Evolutionary conservation across 1,140 invertebrate species (phyloP).

Genomic region (Scaptomyza graminum): DNA sequence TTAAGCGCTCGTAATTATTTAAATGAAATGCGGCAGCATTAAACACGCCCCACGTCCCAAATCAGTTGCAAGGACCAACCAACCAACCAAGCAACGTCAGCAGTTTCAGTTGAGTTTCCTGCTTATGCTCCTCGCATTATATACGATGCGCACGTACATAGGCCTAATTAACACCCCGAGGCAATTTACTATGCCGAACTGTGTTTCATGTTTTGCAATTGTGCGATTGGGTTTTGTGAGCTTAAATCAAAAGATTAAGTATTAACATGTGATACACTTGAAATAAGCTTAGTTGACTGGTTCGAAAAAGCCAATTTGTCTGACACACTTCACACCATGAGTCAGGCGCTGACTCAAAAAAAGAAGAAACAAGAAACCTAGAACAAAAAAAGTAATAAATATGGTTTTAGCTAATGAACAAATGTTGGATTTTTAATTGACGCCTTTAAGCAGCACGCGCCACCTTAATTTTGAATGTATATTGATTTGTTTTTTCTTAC

Average conservation of each 20-base stretch:
- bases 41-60: slow-evolving; percentile 27
- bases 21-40: slow-evolving; percentile 69
- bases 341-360: slow-evolving; percentile 37
- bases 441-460: slow-evolving; percentile 75
- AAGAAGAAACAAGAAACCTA: slow-evolving; percentile 16
- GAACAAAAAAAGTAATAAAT: too few species aligned
- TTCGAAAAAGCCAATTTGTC: slow-evolving; percentile 25
- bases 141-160: slow-evolving; percentile 48
- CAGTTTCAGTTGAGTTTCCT: slow-evolving; percentile 15
- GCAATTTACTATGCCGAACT: slow-evolving; percentile 38
- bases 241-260: slow-evolving; percentile 18
- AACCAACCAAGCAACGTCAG: slow-evolving; percentile 5
- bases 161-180: slow-evolving; percentile 70
- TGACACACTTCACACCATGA: slow-evolving; percentile 73
- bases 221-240: slow-evolving; percentile 5
- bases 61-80: slow-evolving; percentile 40
- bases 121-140: background rate
- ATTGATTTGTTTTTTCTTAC: slow-evolving; percentile 38
- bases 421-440: slow-evolving; percentile 65
- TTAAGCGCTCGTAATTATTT: slow-evolving; percentile 81
- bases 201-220: slow-evolving; percentile 9
- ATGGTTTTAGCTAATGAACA: slow-evolving; percentile 58
- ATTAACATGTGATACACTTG: slow-evolving; percentile 13
- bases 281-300: background rate
- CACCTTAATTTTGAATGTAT: slow-evolving; percentile 41